Base-by-base conservation (phyloP, 2,888 invertebrate genomes). In the Petrolisthes cinctipes region DNA sequence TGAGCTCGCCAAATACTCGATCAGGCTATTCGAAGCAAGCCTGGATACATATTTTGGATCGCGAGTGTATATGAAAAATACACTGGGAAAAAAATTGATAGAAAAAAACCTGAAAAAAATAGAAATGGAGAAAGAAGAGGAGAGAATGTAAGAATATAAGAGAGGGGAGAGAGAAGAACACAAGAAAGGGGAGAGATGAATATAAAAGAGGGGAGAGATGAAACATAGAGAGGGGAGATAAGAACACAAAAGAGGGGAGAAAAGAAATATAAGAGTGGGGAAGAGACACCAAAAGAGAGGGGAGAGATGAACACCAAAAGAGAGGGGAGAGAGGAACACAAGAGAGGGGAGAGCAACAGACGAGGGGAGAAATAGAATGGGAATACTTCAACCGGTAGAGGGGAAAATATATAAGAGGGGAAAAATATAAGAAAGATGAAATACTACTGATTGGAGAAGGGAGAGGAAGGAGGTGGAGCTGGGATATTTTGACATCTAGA, bases 301-400 rank as follows among this genome's bases (percentile, higher is more conserved):
- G 37, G 51, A 82, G 68, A 82, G 68, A 17, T 6, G 66, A n/a
- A 6, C 37, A 82, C 17, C 61, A 14, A 68, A 51, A 68, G 82
- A 68, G 66, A 51, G 37, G 17, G 82, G 14, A 37, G 14, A 37
- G 17, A 54, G 54, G 53, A 79, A 54, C 51, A 5, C 5, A 79
- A 79, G 51, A 11, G 6, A 51, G 7, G 66, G 57, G 9, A n/a
- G n/a, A 7, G 66, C 14, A 17, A 79, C n/a, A 23, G 61, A 51
- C 5, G 68, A 51, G 68, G 51, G 61, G 61, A 51, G 14, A 20
- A 56, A 51, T 2, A 53, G n/a, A 54, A 54, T 68, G 23, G 76
- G 56, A 23, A 76, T n/a, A n/a, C n/a, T n/a, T n/a, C n/a, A n/a
- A n/a, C n/a, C n/a, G 76, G 56, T 23, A 56, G 83, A 57, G 83